These are phyloP conservation scores for Margarornis squamiger DNA, from an alignment of 2,797 vertebrate genomes.

Conservation along the genomic window DNA sequence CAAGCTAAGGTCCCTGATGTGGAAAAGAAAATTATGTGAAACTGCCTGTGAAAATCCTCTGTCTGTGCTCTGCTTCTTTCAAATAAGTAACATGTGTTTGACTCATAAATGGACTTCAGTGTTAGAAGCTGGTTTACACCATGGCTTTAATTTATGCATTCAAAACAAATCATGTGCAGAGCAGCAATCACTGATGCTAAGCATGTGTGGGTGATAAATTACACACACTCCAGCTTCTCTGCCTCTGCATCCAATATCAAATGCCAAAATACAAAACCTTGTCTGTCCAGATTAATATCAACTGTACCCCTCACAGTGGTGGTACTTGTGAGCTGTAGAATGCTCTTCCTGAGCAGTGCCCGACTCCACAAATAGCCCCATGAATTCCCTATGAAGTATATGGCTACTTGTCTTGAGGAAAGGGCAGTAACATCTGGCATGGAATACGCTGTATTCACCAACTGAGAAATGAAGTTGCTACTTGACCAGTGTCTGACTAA, in stretches of 20 bases:
- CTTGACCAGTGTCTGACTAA: conserved; percentile 26
- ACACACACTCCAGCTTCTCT: background rate
- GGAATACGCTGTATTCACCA: background rate
- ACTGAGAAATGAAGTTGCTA: conserved; percentile 45
- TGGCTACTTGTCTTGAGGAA: background rate
- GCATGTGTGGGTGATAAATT: conserved; percentile 26
- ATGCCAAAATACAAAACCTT: background rate
- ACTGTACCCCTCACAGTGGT: background rate
- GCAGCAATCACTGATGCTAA: background rate
- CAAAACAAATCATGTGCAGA: conserved; percentile 22
- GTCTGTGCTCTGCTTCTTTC: background rate
- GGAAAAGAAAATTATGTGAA: conserved; percentile 26
- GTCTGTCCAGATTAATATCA: background rate
- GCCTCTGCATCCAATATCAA: background rate
- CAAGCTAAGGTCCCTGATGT: background rate
- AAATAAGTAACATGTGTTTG: conserved; percentile 23
- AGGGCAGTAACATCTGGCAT: background rate
- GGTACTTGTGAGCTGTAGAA: background rate
- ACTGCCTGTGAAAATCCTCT: conserved; percentile 21
- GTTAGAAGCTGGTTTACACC: conserved; percentile 9
- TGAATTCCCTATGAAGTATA: background rate
- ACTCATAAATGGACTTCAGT: background rate
- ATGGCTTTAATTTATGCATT: conserved; percentile 43
- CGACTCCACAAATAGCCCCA: background rate
- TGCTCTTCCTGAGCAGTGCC: background rate